phyloP scores from a whole-genome alignment of 2,797 vertebrate genomes.

The Pampus argenteus region DNA sequence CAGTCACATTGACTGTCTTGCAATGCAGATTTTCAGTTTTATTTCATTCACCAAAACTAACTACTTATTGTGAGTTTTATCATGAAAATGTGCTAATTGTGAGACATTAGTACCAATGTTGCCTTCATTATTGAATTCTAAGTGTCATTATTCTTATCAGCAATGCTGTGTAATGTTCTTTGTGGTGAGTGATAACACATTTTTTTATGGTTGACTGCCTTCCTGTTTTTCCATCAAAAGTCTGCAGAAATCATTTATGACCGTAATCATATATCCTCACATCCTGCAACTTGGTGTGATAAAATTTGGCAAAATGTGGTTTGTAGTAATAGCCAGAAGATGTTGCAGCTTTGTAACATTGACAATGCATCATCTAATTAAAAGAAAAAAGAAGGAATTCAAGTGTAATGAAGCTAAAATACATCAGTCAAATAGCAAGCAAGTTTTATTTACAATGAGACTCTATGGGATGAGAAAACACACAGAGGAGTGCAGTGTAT shows the following conservation, averaged over 20 bases:
- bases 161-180: not conserved
- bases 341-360: too few species aligned
- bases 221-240: slow-evolving; percentile 36
- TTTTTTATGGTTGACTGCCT: slow-evolving; percentile 13
- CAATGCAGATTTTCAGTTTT: not conserved
- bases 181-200: slow-evolving; percentile 1
- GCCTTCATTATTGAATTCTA: not conserved
- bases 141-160: slow-evolving; percentile 8
- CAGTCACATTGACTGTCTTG: not conserved
- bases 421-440: too few species aligned
- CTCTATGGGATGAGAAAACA: too few species aligned
- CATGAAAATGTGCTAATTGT: not conserved
- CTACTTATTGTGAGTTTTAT: not conserved
- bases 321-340: not conserved
- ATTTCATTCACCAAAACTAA: not conserved
- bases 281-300: not conserved
- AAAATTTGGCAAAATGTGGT: not conserved
- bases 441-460: too few species aligned
- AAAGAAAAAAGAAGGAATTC: not conserved
- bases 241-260: slow-evolving; percentile 33
- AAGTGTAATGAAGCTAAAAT: not conserved
- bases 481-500: too few species aligned
- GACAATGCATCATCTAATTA: too few species aligned
- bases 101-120: not conserved
- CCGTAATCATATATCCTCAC: slow-evolving; percentile 2